Percentiles rank a stretch among this genome's conserved stretches.
phyloP scores from a whole-genome alignment of 2,888 invertebrate species.

The Clistopyga incitator region DNA sequence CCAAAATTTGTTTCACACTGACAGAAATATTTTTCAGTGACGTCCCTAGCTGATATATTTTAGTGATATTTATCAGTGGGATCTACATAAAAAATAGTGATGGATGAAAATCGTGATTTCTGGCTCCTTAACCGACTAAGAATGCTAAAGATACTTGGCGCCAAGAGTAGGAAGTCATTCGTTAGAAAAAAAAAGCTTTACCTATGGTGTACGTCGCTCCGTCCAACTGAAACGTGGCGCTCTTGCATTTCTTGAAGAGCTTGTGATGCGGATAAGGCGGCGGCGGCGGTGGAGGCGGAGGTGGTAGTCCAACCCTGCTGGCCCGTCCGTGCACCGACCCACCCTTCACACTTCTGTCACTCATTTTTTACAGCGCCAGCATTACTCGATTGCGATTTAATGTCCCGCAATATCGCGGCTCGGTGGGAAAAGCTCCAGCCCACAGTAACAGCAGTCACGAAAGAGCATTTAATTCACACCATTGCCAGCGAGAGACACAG shows the following conservation, averaged over 20 bases:
- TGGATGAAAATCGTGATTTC: too few relatives aligned
- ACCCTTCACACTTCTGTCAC: constrained; percentile 68
- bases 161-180: background rate
- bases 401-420: constrained; percentile 45
- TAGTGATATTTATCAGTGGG: too few relatives aligned
- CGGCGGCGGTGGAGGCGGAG: constrained; percentile 73
- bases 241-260: constrained; percentile 93
- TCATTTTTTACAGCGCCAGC: constrained; percentile 71
- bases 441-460: constrained; percentile 52
- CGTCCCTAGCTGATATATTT: too few relatives aligned
- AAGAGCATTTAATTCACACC: constrained; percentile 60
- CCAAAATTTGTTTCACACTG: too few relatives aligned
- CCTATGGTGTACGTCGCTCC: constrained; percentile 95
- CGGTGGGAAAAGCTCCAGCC: constrained; percentile 8
- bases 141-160: background rate
- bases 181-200: constrained; percentile 83
- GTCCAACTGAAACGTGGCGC: constrained; percentile 94
- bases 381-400: constrained; percentile 60
- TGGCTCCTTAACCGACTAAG: background rate
- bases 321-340: constrained; percentile 66
- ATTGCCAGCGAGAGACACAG: constrained; percentile 28
- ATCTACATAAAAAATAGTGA: too few relatives aligned
- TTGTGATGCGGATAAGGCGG: constrained; percentile 82
- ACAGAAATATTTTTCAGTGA: too few relatives aligned
- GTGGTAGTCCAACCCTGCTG: constrained; percentile 65